These are phyloP conservation scores for Araneus ventricosus DNA, from an alignment of 1,140 invertebrate genomes.

Conservation along the genomic window DNA sequence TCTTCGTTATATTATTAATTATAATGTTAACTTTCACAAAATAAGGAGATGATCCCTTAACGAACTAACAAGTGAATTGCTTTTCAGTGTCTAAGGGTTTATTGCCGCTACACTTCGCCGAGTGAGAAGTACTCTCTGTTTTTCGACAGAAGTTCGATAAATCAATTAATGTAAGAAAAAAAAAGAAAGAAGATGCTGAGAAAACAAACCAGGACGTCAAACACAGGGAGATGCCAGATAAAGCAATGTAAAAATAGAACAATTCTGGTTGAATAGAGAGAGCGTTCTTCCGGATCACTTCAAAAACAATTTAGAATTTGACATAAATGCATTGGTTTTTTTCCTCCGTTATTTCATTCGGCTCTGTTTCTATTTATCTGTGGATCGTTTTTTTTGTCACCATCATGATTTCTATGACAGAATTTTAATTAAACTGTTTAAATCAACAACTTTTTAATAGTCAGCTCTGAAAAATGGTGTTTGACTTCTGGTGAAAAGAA, in stretches of 20 bases:
- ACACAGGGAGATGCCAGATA: background rate
- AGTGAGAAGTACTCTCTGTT: background rate
- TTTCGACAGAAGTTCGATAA: background rate
- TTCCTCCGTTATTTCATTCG: background rate
- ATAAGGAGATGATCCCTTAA: no score
- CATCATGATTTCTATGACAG: no score
- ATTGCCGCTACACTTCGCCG: background rate
- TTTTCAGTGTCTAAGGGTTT: background rate
- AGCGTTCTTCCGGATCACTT: background rate
- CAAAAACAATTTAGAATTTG: conserved; percentile 17
- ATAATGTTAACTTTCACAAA: no score
- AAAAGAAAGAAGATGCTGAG: background rate
- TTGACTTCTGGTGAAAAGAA: background rate
- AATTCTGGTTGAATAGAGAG: background rate
- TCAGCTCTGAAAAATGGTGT: background rate
- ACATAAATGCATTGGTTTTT: background rate
- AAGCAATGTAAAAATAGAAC: background rate
- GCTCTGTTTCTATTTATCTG: background rate
- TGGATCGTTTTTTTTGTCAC: background rate
- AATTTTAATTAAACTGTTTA: no score
- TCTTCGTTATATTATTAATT: no score
- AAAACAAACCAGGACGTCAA: background rate
- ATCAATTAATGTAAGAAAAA: background rate
- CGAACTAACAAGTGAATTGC: background rate
- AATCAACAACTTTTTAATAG: no score